phyloP scores from a whole-genome alignment of 2,888 invertebrate species.

The Lithophane semibrunnea region DNA sequence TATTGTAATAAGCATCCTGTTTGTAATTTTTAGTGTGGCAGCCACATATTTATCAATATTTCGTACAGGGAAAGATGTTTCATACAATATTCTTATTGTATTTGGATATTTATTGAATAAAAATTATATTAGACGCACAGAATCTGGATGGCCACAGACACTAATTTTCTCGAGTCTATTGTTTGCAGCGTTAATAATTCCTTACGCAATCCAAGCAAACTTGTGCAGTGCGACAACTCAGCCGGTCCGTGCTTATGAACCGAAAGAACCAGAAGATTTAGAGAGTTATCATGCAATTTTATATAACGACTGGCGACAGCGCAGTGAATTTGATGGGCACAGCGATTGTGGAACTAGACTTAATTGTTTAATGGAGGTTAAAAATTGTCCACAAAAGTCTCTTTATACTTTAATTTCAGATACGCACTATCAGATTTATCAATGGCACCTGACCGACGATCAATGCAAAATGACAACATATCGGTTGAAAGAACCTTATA shows the following conservation, averaged over 20 bases:
- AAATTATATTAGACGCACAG: constrained; percentile 45
- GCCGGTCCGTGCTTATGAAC: constrained; percentile 68
- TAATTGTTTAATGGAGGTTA: constrained; percentile 67
- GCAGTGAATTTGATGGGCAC: background rate
- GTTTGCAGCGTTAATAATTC: constrained; percentile 68
- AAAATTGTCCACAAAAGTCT: constrained; percentile 37
- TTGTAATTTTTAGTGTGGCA: constrained; percentile 63
- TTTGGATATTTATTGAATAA: constrained; percentile 73
- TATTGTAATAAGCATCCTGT: constrained; percentile 37
- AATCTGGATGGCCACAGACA: constrained; percentile 59
- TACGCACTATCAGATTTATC: constrained; percentile 49
- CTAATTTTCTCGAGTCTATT: constrained; percentile 67
- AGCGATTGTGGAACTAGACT: constrained; percentile 59
- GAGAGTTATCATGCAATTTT: constrained; percentile 46
- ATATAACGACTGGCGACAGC: constrained; percentile 11
- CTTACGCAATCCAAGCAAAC: constrained; percentile 69
- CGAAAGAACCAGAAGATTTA: constrained; percentile 57
- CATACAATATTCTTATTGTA: constrained; percentile 66
- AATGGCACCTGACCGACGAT: constrained; percentile 63
- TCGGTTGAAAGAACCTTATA: constrained; percentile 61
- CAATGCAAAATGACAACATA: constrained; percentile 62
- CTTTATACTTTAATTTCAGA: constrained; percentile 65
- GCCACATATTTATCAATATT: constrained; percentile 62
- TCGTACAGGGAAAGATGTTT: constrained; percentile 54
- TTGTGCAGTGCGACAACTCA: constrained; percentile 67